These are phyloP conservation scores for Brienomyrus brachyistius DNA, from an alignment of 2,113 vertebrate genomes.

Conservation along the genomic window DNA sequence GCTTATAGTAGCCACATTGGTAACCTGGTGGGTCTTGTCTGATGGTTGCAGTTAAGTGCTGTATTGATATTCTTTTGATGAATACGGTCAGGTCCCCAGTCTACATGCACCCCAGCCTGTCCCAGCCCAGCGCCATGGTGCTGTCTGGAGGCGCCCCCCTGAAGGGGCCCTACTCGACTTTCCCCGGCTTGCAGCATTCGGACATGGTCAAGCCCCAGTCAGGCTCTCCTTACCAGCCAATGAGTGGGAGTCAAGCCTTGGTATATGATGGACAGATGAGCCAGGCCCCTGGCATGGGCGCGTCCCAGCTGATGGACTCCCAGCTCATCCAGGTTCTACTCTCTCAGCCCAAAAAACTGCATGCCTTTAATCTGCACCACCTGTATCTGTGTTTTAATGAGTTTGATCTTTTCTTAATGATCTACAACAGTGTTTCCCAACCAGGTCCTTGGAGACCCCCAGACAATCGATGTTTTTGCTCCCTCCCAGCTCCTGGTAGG, in stretches of 20 bases:
- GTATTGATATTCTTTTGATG: background rate
- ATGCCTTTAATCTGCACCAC: background rate
- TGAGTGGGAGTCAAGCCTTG: slow-evolving; percentile 85
- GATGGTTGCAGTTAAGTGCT: background rate
- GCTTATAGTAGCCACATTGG: background rate
- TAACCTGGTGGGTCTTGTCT: background rate
- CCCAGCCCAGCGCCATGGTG: slow-evolving; percentile 89
- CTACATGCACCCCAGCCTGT: slow-evolving; percentile 97
- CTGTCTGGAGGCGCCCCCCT: slow-evolving; percentile 82
- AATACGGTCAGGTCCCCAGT: slow-evolving; percentile 78
- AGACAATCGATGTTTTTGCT: no score
- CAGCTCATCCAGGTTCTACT: slow-evolving; percentile 85
- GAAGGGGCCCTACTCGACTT: slow-evolving; percentile 86
- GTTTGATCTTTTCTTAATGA: background rate
- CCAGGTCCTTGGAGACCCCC: no score
- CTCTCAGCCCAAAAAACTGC: no score
- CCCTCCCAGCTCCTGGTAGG: no score
- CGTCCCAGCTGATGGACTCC: slow-evolving; percentile 95
- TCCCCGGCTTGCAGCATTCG: slow-evolving; percentile 91
- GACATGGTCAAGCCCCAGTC: slow-evolving; percentile 93
- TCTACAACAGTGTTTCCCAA: background rate
- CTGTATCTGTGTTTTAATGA: background rate
- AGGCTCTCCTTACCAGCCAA: slow-evolving; percentile 87
- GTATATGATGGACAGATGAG: slow-evolving; percentile 85
- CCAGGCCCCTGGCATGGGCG: slow-evolving; percentile 79